Percentiles rank a stretch among this genome's conserved stretches.
phyloP scores from a whole-genome alignment of 2,888 invertebrate genomes.

The Auanema sp. region DNA sequence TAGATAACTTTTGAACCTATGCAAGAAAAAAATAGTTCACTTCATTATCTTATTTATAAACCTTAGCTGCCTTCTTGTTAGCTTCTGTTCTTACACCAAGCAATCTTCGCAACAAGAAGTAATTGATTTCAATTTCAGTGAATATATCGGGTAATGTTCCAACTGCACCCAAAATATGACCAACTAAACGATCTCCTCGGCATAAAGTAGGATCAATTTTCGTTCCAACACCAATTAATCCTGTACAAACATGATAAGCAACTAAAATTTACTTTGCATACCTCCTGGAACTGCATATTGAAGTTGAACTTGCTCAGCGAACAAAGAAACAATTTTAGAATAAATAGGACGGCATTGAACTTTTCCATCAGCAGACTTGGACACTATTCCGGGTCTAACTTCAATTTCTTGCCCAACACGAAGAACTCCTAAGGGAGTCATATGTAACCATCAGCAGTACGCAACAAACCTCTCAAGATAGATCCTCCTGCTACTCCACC shows the following conservation, averaged over 20 bases:
- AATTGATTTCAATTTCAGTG: conserved; percentile 84
- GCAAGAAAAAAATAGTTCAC: not conserved
- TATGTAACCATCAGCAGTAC: not conserved
- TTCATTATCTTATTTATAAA: conserved; percentile 64
- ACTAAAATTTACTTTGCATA: conserved; percentile 72
- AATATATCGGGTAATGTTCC: conserved; percentile 89
- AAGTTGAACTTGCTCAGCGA: conserved; percentile 93
- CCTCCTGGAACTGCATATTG: conserved; percentile 99
- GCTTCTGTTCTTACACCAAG: conserved; percentile 97
- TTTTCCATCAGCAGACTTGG: conserved; percentile 92
- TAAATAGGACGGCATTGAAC: conserved; percentile 93
- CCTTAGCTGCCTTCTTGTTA: conserved; percentile 97
- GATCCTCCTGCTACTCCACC: conserved; percentile 99
- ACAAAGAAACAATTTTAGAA: conserved; percentile 91
- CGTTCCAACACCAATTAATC: conserved; percentile 97
- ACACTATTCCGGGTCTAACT: conserved; percentile 90
- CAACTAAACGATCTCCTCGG: conserved; percentile 95
- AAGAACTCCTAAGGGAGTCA: conserved; percentile 51
- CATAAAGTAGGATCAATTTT: conserved; percentile 98
- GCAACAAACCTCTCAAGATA: conserved; percentile 80
- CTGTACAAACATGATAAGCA: conserved; percentile 2
- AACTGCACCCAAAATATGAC: conserved; percentile 88
- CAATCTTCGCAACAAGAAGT: conserved; percentile 89
- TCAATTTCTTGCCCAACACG: conserved; percentile 97
- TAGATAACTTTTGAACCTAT: conserved; percentile 41